phyloP scores from a whole-genome alignment of 2,113 vertebrate genomes.

The Oryzias melastigma region DNA sequence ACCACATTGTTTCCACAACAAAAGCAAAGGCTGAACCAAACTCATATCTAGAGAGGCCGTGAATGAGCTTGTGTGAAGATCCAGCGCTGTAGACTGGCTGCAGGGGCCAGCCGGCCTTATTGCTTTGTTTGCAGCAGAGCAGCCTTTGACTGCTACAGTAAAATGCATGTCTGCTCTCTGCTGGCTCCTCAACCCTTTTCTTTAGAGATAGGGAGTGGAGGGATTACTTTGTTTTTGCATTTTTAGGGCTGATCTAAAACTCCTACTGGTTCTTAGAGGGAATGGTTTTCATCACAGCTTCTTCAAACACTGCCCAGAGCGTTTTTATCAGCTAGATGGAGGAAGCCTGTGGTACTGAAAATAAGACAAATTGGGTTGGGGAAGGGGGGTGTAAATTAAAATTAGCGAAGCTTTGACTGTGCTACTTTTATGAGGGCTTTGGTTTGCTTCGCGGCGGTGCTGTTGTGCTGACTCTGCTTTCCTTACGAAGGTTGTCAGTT shows the following conservation, averaged over 20 bases:
- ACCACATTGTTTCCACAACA: constrained; percentile 57
- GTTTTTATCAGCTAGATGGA: constrained; percentile 29
- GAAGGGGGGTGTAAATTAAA: constrained; percentile 46
- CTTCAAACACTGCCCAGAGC: constrained; percentile 39
- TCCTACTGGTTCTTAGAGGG: constrained; percentile 35
- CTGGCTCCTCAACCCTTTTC: constrained; percentile 16
- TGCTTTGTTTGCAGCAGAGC: constrained; percentile 47
- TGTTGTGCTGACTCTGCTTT: neutral
- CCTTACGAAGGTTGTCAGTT: constrained; percentile 34
- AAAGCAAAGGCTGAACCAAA: constrained; percentile 49
- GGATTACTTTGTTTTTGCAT: constrained; percentile 28
- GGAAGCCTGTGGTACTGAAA: constrained; percentile 50
- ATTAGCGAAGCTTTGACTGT: constrained; percentile 56
- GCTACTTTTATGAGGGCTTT: constrained; percentile 44
- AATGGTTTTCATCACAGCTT: constrained; percentile 53
- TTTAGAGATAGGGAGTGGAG: constrained; percentile 19
- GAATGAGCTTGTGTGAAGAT: constrained; percentile 64
- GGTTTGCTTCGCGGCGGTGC: constrained; percentile 8
- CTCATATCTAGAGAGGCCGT: constrained; percentile 65
- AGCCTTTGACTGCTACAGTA: constrained; percentile 47
- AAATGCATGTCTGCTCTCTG: constrained; percentile 41
- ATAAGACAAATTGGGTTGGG: constrained; percentile 62
- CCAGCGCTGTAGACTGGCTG: constrained; percentile 32
- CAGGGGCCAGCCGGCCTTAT: constrained; percentile 54
- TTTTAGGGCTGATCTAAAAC: constrained; percentile 32